A percentile compares a stretch with the other conserved stretches of the same genome.
Evolutionary conservation across 2,113 vertebrate genomes (phyloP).

Genomic region (Eulemur macaco): DNA sequence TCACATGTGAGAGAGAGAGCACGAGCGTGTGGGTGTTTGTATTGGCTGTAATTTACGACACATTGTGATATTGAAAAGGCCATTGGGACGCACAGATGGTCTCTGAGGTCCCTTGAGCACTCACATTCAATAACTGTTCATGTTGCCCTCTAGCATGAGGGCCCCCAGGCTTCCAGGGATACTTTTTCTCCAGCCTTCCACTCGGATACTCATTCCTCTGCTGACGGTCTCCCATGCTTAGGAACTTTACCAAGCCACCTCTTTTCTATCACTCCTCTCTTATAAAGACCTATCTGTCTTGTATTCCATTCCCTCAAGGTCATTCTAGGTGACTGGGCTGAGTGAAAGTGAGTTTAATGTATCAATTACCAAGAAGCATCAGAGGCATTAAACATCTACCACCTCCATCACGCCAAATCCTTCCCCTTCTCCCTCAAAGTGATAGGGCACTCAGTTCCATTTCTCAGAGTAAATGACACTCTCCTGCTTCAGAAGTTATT

Average conservation of each 20-base stretch:
- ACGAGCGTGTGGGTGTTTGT: neutral
- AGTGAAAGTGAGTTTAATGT: neutral
- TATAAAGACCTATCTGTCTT: neutral
- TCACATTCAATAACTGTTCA: neutral
- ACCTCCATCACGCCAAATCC: neutral
- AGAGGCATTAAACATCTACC: neutral
- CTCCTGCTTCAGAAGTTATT: neutral
- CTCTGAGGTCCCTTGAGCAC: neutral
- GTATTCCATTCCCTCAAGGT: neutral
- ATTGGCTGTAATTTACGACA: neutral
- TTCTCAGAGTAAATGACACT: neutral
- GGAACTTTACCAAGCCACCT: neutral
- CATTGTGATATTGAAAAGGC: neutral
- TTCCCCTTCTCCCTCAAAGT: neutral
- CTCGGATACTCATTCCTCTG: neutral
- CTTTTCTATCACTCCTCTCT: neutral
- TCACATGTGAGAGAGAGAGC: neutral
- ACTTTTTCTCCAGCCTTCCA: neutral
- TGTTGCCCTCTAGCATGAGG: neutral
- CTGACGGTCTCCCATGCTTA: neutral
- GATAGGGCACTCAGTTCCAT: neutral
- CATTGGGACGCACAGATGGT: neutral
- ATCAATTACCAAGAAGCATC: neutral
- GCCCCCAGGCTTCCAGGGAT: neutral
- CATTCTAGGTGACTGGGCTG: neutral